Evolutionary conservation across 2,113 vertebrate genomes (phyloP).

Genomic region (Corynorhinus townsendii): DNA sequence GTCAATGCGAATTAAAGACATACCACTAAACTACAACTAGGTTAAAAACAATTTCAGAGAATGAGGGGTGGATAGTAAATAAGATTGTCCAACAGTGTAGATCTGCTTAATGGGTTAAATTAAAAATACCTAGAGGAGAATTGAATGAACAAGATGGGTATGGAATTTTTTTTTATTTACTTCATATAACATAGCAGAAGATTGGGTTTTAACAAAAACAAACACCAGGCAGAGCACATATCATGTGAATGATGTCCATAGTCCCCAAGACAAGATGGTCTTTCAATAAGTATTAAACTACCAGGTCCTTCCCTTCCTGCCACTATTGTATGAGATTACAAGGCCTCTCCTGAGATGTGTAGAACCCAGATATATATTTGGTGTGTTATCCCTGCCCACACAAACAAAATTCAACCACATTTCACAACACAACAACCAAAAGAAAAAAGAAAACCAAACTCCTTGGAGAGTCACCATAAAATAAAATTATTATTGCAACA

Average conservation of each 20-base stretch:
- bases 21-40: background rate
- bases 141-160: background rate
- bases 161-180: background rate
- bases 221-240: background rate
- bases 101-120: background rate
- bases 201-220: background rate
- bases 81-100: background rate
- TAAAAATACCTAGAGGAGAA: background rate
- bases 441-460: background rate
- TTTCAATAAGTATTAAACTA: constrained; percentile 4
- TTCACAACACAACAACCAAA: background rate
- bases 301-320: background rate
- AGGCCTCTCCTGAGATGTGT: background rate
- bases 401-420: background rate
- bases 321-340: background rate
- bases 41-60: background rate
- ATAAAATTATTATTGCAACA: background rate
- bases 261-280: background rate
- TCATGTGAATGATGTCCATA: background rate
- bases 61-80: background rate
- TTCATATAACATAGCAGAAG: background rate
- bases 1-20: background rate
- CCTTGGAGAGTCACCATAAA: background rate
- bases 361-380: background rate
- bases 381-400: background rate